These are phyloP conservation scores for Diogma glabrata DNA, from an alignment of 2,888 invertebrate genomes.

Conservation along the genomic window DNA sequence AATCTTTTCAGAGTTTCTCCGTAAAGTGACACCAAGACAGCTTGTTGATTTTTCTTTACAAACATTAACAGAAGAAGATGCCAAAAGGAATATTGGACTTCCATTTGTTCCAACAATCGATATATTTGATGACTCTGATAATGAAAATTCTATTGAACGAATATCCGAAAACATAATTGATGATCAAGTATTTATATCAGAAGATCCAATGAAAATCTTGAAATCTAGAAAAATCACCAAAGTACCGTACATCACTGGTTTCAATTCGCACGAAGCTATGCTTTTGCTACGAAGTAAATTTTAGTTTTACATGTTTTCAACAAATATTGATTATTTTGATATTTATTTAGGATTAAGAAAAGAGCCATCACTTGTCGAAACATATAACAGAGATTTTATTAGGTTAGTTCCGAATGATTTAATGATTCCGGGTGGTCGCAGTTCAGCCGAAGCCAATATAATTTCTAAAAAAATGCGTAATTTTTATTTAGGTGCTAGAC, in stretches of 20 bases:
- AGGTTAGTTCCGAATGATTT: slow-evolving; percentile 47
- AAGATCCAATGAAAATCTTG: slow-evolving; percentile 39
- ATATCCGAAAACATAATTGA: slow-evolving; percentile 27
- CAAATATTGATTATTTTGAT: neutral
- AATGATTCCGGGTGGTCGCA: slow-evolving; percentile 27
- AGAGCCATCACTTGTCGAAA: slow-evolving; percentile 43
- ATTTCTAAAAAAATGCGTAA: slow-evolving; percentile 39
- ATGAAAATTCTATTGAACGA: slow-evolving; percentile 21
- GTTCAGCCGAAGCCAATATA: slow-evolving; percentile 30
- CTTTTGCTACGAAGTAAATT: slow-evolving; percentile 45
- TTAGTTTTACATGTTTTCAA: slow-evolving; percentile 14
- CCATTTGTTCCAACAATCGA: slow-evolving; percentile 45
- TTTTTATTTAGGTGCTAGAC: slow-evolving; percentile 46
- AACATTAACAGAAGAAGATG: slow-evolving; percentile 40
- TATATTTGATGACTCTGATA: slow-evolving; percentile 37
- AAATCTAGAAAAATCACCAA: slow-evolving; percentile 37
- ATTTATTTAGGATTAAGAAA: slow-evolving; percentile 45
- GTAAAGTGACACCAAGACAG: slow-evolving; percentile 46
- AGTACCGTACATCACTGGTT: slow-evolving; percentile 51
- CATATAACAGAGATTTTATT: slow-evolving; percentile 44
- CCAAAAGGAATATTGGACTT: slow-evolving; percentile 46
- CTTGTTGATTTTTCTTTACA: slow-evolving; percentile 45
- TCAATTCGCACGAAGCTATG: slow-evolving; percentile 54
- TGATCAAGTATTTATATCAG: slow-evolving; percentile 41
- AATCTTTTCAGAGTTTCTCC: slow-evolving; percentile 46